Percentiles rank a stretch among this genome's conserved stretches.
Conservation (phyloP, 2,888 invertebrate species). For the Xanthorhoe designata region DNA sequence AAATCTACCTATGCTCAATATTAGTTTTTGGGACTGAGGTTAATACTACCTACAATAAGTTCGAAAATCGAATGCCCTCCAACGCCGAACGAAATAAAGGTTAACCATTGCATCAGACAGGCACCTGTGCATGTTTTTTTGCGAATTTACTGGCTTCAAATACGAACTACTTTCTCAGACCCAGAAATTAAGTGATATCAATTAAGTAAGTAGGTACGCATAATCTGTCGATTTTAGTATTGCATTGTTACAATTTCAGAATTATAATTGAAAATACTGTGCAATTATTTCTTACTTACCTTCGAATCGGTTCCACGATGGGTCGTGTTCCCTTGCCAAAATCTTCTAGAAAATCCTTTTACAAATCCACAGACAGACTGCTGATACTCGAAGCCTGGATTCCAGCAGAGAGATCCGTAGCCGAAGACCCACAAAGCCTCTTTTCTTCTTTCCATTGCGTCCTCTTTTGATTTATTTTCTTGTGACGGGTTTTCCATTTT, state of each 20-base stretch:
- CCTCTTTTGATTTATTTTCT: slow-evolving; percentile 25
- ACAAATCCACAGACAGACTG: slow-evolving; percentile 93
- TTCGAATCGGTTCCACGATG: slow-evolving; percentile 91
- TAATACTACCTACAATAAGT: background rate
- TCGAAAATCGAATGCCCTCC: slow-evolving; percentile 10
- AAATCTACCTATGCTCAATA: no score
- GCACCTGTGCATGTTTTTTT: slow-evolving; percentile 26
- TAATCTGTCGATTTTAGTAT: background rate
- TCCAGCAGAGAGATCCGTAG: slow-evolving; percentile 98
- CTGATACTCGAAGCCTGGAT: slow-evolving; percentile 95
- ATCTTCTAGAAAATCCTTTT: slow-evolving; percentile 92
- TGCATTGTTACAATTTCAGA: no score
- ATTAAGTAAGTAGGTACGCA: no score
- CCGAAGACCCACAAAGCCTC: slow-evolving; percentile 95
- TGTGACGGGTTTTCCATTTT: slow-evolving; percentile 36
- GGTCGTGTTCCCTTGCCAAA: slow-evolving; percentile 96
- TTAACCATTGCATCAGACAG: slow-evolving; percentile 40
- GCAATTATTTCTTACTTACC: slow-evolving; percentile 72
- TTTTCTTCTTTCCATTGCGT: slow-evolving; percentile 52
- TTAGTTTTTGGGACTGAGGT: background rate
- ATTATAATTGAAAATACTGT: no score
- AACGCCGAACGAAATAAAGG: slow-evolving; percentile 26
- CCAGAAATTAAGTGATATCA: background rate
- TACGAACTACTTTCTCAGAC: slow-evolving; percentile 3
- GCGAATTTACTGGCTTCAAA: slow-evolving; percentile 17